Evolutionary conservation across 2,113 vertebrate species (phyloP).

Genomic region (Odocoileus hemionus): DNA sequence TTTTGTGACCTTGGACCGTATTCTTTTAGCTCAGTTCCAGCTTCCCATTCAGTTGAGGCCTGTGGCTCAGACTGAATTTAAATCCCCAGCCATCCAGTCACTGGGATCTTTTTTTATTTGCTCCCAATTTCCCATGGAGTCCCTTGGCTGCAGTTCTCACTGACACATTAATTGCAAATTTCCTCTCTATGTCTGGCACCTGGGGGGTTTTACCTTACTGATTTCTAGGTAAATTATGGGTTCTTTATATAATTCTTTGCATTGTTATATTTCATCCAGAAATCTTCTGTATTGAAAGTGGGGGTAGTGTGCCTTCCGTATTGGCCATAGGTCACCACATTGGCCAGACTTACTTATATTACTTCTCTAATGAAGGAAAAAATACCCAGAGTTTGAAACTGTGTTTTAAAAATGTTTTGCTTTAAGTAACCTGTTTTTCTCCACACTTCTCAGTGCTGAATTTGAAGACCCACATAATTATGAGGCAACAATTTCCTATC

Average conservation of each 20-base stretch:
- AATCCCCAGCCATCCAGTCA: not conserved
- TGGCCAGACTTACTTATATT: not conserved
- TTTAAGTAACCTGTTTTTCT: slow-evolving; percentile 23
- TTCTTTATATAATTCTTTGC: not conserved
- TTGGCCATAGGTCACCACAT: not conserved
- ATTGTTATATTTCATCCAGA: not conserved
- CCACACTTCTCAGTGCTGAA: slow-evolving; percentile 69
- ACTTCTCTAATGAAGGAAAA: slow-evolving; percentile 13
- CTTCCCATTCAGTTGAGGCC: not conserved
- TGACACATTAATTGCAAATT: not conserved
- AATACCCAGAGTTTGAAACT: not conserved
- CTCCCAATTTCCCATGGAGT: not conserved
- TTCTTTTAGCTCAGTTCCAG: not conserved
- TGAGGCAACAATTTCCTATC: slow-evolving; percentile 68
- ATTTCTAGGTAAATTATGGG: not conserved
- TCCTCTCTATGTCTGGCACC: not conserved
- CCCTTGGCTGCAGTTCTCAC: not conserved
- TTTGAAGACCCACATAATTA: slow-evolving; percentile 76
- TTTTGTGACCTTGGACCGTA: not conserved
- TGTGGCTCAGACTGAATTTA: not conserved
- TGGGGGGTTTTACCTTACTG: not conserved
- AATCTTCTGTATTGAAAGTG: not conserved
- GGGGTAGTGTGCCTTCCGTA: not conserved
- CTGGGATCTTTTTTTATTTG: not conserved
- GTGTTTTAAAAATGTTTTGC: slow-evolving; percentile 38